Evolutionary conservation across 2,113 vertebrate species (phyloP).

Genomic region (Gavialis gangeticus): DNA sequence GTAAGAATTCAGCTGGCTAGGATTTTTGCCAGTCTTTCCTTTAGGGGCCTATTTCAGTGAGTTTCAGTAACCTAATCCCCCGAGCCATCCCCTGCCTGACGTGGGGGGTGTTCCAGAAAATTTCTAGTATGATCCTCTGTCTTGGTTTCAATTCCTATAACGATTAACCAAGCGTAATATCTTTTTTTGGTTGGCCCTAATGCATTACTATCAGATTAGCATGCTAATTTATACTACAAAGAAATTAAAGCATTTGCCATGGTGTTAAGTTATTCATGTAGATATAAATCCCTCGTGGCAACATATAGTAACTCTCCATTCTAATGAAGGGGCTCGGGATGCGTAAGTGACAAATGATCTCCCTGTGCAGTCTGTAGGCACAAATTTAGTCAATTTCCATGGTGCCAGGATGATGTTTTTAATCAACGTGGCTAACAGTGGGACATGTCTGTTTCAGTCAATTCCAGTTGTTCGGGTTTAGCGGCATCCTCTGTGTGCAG

Average conservation of each 20-base stretch:
- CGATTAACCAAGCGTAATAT: background rate
- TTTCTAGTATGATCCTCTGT: background rate
- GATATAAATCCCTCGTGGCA: constrained; percentile 54
- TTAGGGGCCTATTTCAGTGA: background rate
- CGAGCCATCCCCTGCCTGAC: accelerated
- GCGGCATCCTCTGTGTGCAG: background rate
- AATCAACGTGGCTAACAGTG: background rate
- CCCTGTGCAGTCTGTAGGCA: background rate
- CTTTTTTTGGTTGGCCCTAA: background rate
- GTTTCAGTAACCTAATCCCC: background rate
- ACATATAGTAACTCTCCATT: background rate
- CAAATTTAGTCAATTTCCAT: background rate
- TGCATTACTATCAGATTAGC: constrained; percentile 57
- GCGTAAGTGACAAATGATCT: background rate
- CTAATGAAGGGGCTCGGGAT: background rate
- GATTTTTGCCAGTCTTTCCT: background rate
- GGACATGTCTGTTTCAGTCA: background rate
- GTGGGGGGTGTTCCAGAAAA: background rate
- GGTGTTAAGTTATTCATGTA: constrained; percentile 36
- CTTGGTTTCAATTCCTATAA: constrained; percentile 6
- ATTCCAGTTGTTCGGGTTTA: background rate
- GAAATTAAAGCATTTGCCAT: constrained; percentile 47
- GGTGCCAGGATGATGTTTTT: background rate
- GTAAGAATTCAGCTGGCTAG: background rate
- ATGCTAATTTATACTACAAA: constrained; percentile 63